Percentiles rank a stretch among this genome's conserved stretches.
Conservation (phyloP, 1,140 invertebrate species). For the Saccostrea glomerata region DNA sequence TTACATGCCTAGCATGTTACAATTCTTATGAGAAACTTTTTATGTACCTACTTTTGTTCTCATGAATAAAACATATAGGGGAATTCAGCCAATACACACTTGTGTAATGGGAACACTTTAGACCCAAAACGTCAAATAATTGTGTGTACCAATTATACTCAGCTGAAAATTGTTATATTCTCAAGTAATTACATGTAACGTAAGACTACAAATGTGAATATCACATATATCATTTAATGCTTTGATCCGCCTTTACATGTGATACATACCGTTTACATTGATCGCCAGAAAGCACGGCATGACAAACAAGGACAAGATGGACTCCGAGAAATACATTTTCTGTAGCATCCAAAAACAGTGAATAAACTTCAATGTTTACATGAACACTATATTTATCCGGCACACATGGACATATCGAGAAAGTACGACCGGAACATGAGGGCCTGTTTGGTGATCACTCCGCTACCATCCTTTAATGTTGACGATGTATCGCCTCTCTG, state of each 20-base stretch:
- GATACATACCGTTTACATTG: slow-evolving; percentile 8
- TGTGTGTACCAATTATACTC: background rate
- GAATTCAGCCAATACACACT: background rate
- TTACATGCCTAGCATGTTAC: background rate
- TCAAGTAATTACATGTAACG: background rate
- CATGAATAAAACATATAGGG: background rate
- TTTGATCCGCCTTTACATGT: background rate
- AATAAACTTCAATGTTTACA: slow-evolving; percentile 28
- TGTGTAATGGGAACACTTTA: background rate
- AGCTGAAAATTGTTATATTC: background rate
- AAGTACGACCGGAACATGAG: background rate
- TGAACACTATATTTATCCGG: slow-evolving; percentile 28
- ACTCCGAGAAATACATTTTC: background rate
- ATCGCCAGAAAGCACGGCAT: background rate
- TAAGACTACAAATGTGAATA: too few relatives aligned
- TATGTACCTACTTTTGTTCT: background rate
- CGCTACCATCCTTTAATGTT: background rate
- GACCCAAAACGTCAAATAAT: background rate
- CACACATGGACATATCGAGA: background rate
- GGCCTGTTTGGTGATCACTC: background rate
- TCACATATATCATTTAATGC: background rate
- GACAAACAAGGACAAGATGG: background rate
- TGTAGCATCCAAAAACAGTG: background rate
- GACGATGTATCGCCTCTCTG: background rate
- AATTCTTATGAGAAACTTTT: background rate